phyloP scores from a whole-genome alignment of 2,888 invertebrate species.

The Mactromeris polynyma region DNA sequence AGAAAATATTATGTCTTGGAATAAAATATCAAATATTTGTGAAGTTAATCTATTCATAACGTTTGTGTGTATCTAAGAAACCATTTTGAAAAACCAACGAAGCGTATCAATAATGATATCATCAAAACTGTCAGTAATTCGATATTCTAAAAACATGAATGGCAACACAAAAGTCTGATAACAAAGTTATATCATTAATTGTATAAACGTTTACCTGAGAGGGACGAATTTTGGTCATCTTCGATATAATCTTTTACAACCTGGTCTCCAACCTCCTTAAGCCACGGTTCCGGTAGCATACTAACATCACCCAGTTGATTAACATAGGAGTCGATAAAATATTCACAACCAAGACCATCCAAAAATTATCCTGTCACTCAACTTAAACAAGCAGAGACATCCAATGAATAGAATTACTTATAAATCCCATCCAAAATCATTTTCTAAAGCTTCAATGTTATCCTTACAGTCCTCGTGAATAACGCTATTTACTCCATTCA shows the following conservation, averaged over 20 bases:
- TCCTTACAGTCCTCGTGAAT: neutral
- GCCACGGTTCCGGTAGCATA: constrained; percentile 72
- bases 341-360: neutral
- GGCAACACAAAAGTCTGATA: neutral
- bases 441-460: constrained; percentile 2
- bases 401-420: constrained; percentile 1
- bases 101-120: neutral
- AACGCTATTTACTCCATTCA: neutral
- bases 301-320: neutral
- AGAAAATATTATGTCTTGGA: no score
- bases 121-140: neutral
- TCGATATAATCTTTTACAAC: constrained; percentile 67
- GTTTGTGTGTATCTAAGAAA: neutral
- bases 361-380: constrained; percentile 1
- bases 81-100: neutral
- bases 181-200: neutral
- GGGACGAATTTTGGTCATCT: constrained; percentile 57
- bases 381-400: neutral
- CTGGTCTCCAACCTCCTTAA: constrained; percentile 69
- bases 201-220: constrained; percentile 53
- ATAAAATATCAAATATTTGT: no score
- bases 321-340: neutral
- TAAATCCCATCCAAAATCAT: neutral
- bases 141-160: no score
- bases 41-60: no score